Conservation (phyloP, 2,888 invertebrate genomes). For the Parnassius apollo region DNA sequence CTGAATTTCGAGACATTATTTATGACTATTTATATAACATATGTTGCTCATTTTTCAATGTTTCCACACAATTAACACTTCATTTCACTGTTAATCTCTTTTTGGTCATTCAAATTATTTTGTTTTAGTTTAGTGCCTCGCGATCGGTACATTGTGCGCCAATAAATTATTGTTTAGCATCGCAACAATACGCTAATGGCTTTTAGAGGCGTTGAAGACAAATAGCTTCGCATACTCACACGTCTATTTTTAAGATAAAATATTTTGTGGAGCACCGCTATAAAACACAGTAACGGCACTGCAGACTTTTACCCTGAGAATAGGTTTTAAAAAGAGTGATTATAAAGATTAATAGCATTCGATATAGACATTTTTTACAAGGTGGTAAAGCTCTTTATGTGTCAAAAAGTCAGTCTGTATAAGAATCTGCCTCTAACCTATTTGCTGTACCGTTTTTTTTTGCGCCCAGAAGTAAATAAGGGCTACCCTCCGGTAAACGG, state of each 20-base stretch:
- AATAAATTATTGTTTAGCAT: constrained; percentile 48
- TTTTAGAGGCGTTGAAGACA: constrained; percentile 34
- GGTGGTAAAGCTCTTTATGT: too few species aligned
- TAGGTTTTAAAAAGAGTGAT: too few species aligned
- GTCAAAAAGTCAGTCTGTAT: too few species aligned
- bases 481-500: too few species aligned
- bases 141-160: constrained; percentile 41
- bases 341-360: too few species aligned
- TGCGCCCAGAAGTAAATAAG: too few species aligned
- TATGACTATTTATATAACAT: constrained; percentile 81
- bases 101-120: constrained; percentile 56
- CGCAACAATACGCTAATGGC: constrained; percentile 43
- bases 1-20: constrained; percentile 77
- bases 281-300: not conserved
- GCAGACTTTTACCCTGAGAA: too few species aligned
- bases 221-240: constrained; percentile 31
- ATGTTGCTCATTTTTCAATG: constrained; percentile 81
- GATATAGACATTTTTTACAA: too few species aligned
- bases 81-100: constrained; percentile 74
- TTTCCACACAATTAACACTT: constrained; percentile 80
- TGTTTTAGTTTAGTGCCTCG: constrained; percentile 53
- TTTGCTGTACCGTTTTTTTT: too few species aligned
- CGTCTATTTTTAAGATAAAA: constrained; percentile 23
- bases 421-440: too few species aligned
- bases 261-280: constrained; percentile 7